Conservation (phyloP, 2,113 vertebrate genomes). For the Pica pica region DNA sequence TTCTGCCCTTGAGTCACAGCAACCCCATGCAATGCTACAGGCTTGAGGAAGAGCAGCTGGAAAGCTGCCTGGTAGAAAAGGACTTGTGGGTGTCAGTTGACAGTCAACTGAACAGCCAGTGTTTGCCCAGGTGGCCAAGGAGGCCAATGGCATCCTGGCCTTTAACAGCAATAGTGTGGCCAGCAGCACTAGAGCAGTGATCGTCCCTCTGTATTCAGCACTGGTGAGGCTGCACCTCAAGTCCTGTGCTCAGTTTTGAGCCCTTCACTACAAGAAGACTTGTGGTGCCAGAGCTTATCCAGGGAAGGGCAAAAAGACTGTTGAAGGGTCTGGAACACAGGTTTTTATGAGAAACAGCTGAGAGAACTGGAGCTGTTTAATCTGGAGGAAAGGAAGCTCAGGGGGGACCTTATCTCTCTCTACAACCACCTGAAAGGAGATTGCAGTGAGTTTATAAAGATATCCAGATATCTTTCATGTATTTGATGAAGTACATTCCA, state of each 20-base stretch:
- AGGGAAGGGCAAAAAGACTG: fast-evolving
- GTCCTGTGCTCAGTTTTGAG: not conserved
- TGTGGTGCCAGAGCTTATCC: not conserved
- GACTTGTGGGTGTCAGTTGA: not conserved
- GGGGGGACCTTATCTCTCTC: fast-evolving
- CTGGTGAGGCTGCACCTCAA: not conserved
- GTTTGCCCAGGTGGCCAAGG: not conserved
- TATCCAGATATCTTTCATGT: not conserved
- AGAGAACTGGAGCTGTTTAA: not conserved
- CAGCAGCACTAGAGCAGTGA: not conserved
- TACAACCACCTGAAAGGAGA: not conserved
- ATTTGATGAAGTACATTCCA: not conserved
- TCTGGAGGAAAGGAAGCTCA: not conserved
- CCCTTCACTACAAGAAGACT: not conserved
- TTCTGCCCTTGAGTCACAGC: not conserved
- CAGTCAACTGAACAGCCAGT: not conserved
- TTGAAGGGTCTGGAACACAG: not conserved
- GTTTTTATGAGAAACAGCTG: not conserved
- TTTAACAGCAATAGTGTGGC: not conserved
- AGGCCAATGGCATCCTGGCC: not conserved
- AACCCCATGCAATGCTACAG: not conserved
- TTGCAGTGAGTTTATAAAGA: not conserved
- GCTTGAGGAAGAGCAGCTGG: not conserved
- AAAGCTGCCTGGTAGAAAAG: not conserved
- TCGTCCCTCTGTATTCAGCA: not conserved